Conservation (phyloP, 2,888 invertebrate genomes). For the Tuberolachnus salignus region DNA sequence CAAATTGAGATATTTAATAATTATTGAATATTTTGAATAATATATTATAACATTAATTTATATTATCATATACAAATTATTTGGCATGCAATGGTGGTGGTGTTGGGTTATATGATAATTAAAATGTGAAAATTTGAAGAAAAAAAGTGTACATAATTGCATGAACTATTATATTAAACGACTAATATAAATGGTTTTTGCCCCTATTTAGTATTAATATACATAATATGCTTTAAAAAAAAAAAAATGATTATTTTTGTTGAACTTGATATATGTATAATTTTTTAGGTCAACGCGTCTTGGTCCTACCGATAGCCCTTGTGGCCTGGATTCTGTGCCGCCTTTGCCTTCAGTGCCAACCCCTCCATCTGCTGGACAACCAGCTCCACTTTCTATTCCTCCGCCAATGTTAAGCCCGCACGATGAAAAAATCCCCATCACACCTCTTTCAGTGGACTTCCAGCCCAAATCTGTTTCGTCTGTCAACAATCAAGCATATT, state of each 20-base stretch:
- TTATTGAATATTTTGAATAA: neutral
- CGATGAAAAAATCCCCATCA: slow-evolving; percentile 61
- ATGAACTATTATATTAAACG: slow-evolving; percentile 42
- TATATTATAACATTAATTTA: slow-evolving; percentile 8
- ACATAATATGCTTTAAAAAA: neutral
- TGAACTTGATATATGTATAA: neutral
- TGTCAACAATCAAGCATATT: slow-evolving; percentile 62
- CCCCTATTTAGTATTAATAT: neutral
- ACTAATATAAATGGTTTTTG: slow-evolving; percentile 49
- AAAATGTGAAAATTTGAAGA: neutral
- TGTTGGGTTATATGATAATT: slow-evolving; percentile 43
- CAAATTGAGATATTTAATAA: slow-evolving; percentile 25
- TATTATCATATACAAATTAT: neutral
- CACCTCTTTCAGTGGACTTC: slow-evolving; percentile 62
- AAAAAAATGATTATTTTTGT: neutral
- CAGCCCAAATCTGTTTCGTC: slow-evolving; percentile 63
- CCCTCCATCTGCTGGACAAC: slow-evolving; percentile 52
- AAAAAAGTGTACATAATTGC: slow-evolving; percentile 27
- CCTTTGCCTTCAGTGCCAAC: slow-evolving; percentile 68
- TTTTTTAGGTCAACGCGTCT: slow-evolving; percentile 45
- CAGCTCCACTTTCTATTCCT: slow-evolving; percentile 63
- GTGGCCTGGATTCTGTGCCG: slow-evolving; percentile 66
- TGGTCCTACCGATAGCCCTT: slow-evolving; percentile 51
- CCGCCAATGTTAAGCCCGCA: slow-evolving; percentile 61
- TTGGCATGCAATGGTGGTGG: slow-evolving; percentile 53